Evolutionary conservation across 2,888 invertebrate genomes (phyloP).

Genomic region (Chromoteleia sp.): DNA sequence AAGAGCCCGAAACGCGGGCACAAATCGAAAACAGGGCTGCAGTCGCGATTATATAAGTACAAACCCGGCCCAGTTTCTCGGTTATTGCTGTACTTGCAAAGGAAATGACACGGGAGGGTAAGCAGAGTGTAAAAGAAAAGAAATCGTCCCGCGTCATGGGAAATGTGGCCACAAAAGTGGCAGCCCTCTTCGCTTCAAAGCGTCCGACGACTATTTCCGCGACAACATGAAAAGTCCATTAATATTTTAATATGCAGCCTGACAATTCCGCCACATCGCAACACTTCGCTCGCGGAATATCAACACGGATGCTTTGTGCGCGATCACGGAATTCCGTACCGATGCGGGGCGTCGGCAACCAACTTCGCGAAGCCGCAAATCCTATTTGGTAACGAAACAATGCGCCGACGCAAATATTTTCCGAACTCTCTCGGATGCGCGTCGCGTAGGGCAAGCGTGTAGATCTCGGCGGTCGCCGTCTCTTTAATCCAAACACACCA

Average conservation of each 20-base stretch:
- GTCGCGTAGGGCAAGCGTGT: too few relatives aligned
- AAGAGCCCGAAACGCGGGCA: constrained; percentile 46
- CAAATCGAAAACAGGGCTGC: constrained; percentile 56
- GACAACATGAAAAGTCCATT: constrained; percentile 70
- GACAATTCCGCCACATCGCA: constrained; percentile 57
- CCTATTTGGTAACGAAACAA: constrained; percentile 31
- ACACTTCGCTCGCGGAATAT: constrained; percentile 54
- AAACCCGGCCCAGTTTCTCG: constrained; percentile 44
- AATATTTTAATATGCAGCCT: constrained; percentile 67
- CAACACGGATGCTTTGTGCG: constrained; percentile 59
- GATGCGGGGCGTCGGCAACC: neutral
- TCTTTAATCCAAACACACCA: too few relatives aligned
- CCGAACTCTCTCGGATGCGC: too few relatives aligned
- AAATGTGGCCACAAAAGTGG: constrained; percentile 54
- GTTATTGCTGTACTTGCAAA: constrained; percentile 43
- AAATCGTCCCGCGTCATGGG: constrained; percentile 33
- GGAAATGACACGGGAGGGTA: constrained; percentile 23
- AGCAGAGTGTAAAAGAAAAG: constrained; percentile 38
- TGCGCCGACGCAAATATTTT: constrained; percentile 17
- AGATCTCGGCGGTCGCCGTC: too few relatives aligned
- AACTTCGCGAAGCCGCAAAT: constrained; percentile 14
- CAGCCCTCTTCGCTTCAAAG: constrained; percentile 63
- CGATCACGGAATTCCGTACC: constrained; percentile 23
- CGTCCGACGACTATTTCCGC: constrained; percentile 59
- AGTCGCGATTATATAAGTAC: constrained; percentile 53